Evolutionary conservation across 2,113 vertebrate species (phyloP).

Genomic region (Seriola aureovittata): DNA sequence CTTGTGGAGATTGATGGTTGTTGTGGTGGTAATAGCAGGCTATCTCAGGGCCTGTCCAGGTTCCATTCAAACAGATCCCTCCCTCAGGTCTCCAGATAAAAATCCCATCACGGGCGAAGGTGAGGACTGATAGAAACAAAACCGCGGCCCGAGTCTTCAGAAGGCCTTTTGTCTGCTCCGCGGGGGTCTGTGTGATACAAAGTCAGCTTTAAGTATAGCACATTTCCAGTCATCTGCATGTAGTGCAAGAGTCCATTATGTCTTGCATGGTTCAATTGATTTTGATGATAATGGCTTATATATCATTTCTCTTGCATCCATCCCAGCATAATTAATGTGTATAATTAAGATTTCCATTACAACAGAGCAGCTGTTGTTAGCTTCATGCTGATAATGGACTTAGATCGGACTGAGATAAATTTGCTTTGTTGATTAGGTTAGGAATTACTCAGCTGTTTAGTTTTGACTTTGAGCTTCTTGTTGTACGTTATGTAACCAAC

Average conservation of each 20-base stretch:
- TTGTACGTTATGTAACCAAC: constrained; percentile 50
- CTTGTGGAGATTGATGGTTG: constrained; percentile 73
- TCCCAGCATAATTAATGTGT: constrained; percentile 82
- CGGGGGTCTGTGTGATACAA: constrained; percentile 38
- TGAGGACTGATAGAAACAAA: constrained; percentile 71
- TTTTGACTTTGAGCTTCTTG: constrained; percentile 64
- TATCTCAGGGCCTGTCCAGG: constrained; percentile 74
- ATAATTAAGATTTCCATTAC: constrained; percentile 86
- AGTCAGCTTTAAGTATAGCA: constrained; percentile 54
- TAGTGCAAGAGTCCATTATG: constrained; percentile 66
- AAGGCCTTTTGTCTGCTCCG: constrained; percentile 25
- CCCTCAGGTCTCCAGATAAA: constrained; percentile 77
- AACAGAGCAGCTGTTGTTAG: constrained; percentile 84
- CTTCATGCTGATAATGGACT: constrained; percentile 83
- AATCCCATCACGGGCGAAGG: constrained; percentile 76
- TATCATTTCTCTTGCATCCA: constrained; percentile 79
- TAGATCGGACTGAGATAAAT: constrained; percentile 83
- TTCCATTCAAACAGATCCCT: constrained; percentile 76
- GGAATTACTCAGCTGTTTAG: constrained; percentile 72
- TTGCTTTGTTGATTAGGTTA: constrained; percentile 81
- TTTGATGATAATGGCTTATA: constrained; percentile 78
- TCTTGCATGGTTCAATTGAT: constrained; percentile 73
- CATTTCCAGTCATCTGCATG: constrained; percentile 46
- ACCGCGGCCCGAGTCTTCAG: constrained; percentile 30
- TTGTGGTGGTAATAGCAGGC: constrained; percentile 73